Base-by-base conservation (phyloP, 2,888 invertebrate genomes). In the Cistogaster globosa region DNA sequence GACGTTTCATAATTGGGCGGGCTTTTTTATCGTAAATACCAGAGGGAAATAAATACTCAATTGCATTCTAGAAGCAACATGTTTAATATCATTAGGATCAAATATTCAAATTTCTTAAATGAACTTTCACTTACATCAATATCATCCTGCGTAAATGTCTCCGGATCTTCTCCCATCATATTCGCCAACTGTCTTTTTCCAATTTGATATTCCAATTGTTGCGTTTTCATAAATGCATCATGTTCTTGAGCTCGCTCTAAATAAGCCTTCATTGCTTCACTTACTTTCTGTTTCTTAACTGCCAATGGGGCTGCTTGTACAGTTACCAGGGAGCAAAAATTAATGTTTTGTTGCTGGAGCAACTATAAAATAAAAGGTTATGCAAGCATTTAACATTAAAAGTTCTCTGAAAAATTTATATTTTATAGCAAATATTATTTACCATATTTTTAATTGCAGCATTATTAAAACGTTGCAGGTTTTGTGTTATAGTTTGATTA, bases 131-230 rank as follows among this genome's bases (percentile, higher is more conserved):
- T 93, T 93, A 97, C 97, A 93, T 98, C 95, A 42, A 99, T 94
- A 91, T 98, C 97, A 75, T 95, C 94, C 91, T 98, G 97, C 0
- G 96, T 96, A 91, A 99, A 97, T 0, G 94, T 95, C 89, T 98
- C 97, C 0, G 97, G 96, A 93, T 99, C 96, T 92, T 96, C 96
- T 0, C 99, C 99, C 99, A 99, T 99, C 95, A 99, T 99, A 92
- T 98, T 99, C 0, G 99, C 99, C 86, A 99, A 94, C 93, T 99
- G 98, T 45, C 98, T 94, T 92, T 97, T 97, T 18, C 99, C 99
- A 89, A 98, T 95, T 91, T 97, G 96, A 92, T 95, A 99, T 89
- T 98, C 97, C 14, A 94, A 92, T 68, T 94, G 94, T 92, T 98
- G 96, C 86, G 94, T 94, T 89, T 95, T 94, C 95, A 98, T 97